Base-by-base conservation (phyloP, 2,888 invertebrate genomes). In the Heliconius aoede region DNA sequence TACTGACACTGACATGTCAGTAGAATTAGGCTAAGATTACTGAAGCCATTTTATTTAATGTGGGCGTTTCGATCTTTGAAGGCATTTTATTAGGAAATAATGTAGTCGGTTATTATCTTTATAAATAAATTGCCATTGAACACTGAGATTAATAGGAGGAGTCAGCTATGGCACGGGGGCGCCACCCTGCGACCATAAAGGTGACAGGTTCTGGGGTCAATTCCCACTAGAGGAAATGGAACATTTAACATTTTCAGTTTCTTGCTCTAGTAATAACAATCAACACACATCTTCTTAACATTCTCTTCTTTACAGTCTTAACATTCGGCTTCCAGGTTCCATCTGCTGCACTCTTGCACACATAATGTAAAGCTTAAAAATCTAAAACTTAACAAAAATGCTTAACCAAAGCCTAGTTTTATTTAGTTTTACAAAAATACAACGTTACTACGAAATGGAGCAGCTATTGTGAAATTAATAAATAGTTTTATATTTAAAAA, bases 61-160 rank as follows among this genome's bases (percentile, higher is more conserved):
- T 64, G 32, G 64, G 64, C 64, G 64, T n/a, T 64, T 11, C n/a
- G 24, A 5, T 11, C n/a, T 36, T 32, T 32, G 24, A n/a, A 5
- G 64, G 21, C 13, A n/a, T 32, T 64, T 64, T 36, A 13, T 64
- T 64, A 36, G 64, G 36, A 64, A 64, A 36, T 64, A 5, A 32
- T 15, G n/a, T n/a, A 24, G 32, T 36, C 13, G 13, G 32, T 7
- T 36, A n/a, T 32, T 15, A 64, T 13, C 21, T 64, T 64, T 64
- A 36, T 64, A 36, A 62, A 36, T 13, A 64, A 32, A 36, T 5
- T 36, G 36, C 24, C n/a, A n/a, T 15, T 36, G 11, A n/a, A 36
- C 13, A 36, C 11, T 11, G n/a, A 62, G 5, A 24, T 64, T 32
- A 32, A 36, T 64, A 36, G 32, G 18, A 46, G 46, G 18, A 5